Evolutionary conservation across 2,113 vertebrate genomes (phyloP).

Genomic region (Enhydra lutris): DNA sequence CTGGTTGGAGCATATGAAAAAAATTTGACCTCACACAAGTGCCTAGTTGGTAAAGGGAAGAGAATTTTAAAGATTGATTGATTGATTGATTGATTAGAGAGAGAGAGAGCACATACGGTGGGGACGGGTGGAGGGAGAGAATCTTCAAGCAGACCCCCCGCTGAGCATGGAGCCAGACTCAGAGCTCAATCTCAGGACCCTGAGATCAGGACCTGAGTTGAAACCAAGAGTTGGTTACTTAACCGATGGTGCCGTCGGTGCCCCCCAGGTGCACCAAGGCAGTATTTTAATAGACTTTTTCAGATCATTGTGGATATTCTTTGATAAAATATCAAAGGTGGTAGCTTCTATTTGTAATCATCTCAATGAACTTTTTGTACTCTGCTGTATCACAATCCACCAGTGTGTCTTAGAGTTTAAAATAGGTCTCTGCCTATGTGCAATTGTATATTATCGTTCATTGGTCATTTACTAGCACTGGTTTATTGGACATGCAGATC

Average conservation of each 20-base stretch:
- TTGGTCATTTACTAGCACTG: not conserved
- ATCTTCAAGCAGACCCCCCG: not conserved
- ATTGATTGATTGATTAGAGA: too few species aligned
- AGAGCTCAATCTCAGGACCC: not conserved
- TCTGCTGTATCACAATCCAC: not conserved
- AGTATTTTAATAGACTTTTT: not conserved
- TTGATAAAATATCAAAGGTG: not conserved
- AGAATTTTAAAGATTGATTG: not conserved
- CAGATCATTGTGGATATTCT: not conserved
- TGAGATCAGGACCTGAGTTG: not conserved
- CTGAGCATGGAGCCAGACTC: not conserved
- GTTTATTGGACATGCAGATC: not conserved
- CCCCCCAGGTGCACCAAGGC: not conserved
- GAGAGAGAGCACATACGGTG: not conserved
- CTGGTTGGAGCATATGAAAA: not conserved
- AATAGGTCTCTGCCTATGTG: not conserved
- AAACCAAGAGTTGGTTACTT: not conserved
- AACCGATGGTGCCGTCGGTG: not conserved
- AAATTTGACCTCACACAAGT: not conserved
- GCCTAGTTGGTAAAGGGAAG: not conserved
- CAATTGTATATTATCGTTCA: not conserved
- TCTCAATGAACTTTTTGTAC: not conserved
- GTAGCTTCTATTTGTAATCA: not conserved
- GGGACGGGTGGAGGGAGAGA: not conserved
- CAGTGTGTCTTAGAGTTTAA: not conserved